These are phyloP conservation scores for Coenonympha glycerion DNA, from an alignment of 2,888 invertebrate genomes.

Conservation along the genomic window DNA sequence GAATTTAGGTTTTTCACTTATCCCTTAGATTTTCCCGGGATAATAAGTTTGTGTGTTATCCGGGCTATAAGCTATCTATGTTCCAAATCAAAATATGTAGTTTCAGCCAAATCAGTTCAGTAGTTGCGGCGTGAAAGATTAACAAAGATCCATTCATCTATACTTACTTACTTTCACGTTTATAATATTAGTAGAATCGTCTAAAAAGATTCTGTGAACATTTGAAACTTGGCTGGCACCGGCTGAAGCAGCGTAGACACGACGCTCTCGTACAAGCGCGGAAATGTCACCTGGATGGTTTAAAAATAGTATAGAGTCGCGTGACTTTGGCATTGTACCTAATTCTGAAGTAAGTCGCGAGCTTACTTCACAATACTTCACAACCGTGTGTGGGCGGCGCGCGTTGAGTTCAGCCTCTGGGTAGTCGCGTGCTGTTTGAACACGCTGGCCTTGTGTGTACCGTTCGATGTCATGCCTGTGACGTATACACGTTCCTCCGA, in stretches of 20 bases:
- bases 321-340: constrained; percentile 48
- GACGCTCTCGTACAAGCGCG: constrained; percentile 24
- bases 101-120: no score
- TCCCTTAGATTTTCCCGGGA: no score
- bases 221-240: constrained; percentile 24
- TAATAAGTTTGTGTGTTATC: no score
- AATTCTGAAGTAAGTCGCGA: constrained; percentile 22
- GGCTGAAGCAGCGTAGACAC: constrained; percentile 19
- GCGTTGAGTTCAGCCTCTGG: constrained; percentile 10
- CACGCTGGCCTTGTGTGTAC: neutral
- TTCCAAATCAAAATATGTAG: no score
- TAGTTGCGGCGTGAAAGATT: no score
- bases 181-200: neutral
- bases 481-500: constrained; percentile 49
- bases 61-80: no score
- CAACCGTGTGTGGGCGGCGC: constrained; percentile 21
- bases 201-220: constrained; percentile 5
- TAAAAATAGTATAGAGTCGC: constrained; percentile 27
- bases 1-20: no score
- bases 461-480: constrained; percentile 42
- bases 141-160: no score
- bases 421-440: neutral
- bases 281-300: constrained; percentile 33
- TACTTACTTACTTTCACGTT: no score
- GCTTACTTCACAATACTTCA: constrained; percentile 24